Evolutionary conservation across 2,797 vertebrate species (phyloP), one percentile per base, ranked within the genome.

Genomic region (Channallabes apus): DNA sequence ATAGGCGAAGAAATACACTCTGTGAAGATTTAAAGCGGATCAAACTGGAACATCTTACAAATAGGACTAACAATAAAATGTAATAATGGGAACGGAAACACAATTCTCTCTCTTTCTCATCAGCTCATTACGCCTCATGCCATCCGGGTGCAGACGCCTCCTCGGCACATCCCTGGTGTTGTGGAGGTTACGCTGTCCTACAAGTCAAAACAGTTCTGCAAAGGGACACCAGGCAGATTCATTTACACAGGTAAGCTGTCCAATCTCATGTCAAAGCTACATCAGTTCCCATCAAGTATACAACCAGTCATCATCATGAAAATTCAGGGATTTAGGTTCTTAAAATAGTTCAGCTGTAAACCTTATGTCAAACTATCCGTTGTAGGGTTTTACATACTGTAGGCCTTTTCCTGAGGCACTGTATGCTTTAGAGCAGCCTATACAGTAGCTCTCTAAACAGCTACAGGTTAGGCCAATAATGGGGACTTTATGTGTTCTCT

Each of bases 121-220:
- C 76, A 95, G 94, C 87, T 95, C 89, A 95, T 95, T 90, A 96
- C 94, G 22, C 94, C 95, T 20, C 94, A 96, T 41, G 95, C 95
- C 88, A 95, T 95, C 90, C 92, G 94, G 78, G 95, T 96, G 81
- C 95, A 96, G 93, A 96, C 95, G 59, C 94, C 94, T 56, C 94
- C 94, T 62, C 93, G 95, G 89, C 95, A 95, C 93, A 95, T 96
- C 89, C 95, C 95, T 0, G 98, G 98, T 68, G 98, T 99, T 59
- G 98, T 99, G 69, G 98, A 99, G 95, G 98, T 99, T 92, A 99
- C 98, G 90, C 93, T 99, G 90, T 99, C 98, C 88, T 99, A 99
- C 95, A 99, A 99, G 89, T 99, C 98, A 59, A 99, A 99, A 93
- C 98, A 99, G 93, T 99, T 99, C 93, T 99, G 98, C 94, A 99